These are phyloP conservation scores for Australoheros scitulus DNA, from an alignment of 2,113 vertebrate genomes.

Conservation along the genomic window DNA sequence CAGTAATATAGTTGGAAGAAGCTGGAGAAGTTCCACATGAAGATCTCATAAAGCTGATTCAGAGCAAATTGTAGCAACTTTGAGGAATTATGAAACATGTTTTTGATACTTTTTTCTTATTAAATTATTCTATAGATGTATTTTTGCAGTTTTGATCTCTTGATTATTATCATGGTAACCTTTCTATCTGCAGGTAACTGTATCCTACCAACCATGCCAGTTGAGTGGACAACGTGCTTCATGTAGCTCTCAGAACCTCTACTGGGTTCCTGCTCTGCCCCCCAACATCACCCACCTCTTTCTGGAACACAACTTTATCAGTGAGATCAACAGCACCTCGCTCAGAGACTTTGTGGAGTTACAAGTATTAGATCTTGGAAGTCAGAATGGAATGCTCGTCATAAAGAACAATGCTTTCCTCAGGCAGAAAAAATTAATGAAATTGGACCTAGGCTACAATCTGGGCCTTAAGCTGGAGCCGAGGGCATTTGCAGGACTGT, in stretches of 20 bases:
- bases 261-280: slow-evolving; percentile 79
- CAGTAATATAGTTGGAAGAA: too few species aligned
- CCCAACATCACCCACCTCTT: slow-evolving; percentile 69
- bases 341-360: slow-evolving; percentile 79
- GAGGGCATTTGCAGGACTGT: slow-evolving; percentile 84
- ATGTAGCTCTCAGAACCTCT: slow-evolving; percentile 63
- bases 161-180: background rate
- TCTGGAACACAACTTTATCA: slow-evolving; percentile 81
- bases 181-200: slow-evolving; percentile 44
- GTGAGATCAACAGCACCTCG: slow-evolving; percentile 70
- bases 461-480: slow-evolving; percentile 71
- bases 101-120: background rate
- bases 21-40: too few species aligned
- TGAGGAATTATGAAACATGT: background rate
- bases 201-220: slow-evolving; percentile 60
- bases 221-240: slow-evolving; percentile 29
- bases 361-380: slow-evolving; percentile 72
- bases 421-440: slow-evolving; percentile 76
- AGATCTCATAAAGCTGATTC: too few species aligned
- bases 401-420: slow-evolving; percentile 83
- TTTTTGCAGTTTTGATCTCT: background rate
- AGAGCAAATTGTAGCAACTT: too few species aligned
- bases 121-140: background rate
- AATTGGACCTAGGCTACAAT: slow-evolving; percentile 80
- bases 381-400: slow-evolving; percentile 65